Base-by-base conservation (phyloP, 1,140 invertebrate genomes). In the Pantala flavescens region DNA sequence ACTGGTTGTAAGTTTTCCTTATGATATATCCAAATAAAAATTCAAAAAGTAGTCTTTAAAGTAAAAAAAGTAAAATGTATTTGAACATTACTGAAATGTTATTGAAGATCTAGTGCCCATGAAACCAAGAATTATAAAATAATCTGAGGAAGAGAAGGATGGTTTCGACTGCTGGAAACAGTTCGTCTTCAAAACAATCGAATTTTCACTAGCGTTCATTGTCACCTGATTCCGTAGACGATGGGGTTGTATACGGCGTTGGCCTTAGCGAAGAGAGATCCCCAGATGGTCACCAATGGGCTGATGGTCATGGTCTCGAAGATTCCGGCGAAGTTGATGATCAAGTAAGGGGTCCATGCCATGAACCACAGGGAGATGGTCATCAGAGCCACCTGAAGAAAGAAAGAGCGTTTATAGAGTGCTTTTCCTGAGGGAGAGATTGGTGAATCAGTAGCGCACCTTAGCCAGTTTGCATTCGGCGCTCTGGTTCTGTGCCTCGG, bases 281-380 rank as follows among this genome's bases (percentile, higher is more conserved):
- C 90, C 90, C 91, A 92, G 78, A 92, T 92, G 42, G 89, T 91
- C 74, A 87, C 87, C 72, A 93, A 81, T 16, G 91, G 91, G 75
- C 85, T 90, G 28, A 94, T 88, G 23, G 85, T 88, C 12, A 84
- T 81, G 14, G 82, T 83, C 73, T 88, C 85, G 79, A 93, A 93
- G 70, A 94, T 88, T 2, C 91, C 93, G 74, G 88, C 84, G 79
- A 86, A 90, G 79, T 93, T 93, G 77, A 94, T 93, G 21, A 92
- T 88, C 23, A 93, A 81, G 79, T 93, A 93, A n/a, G 91, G 91
- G 19, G 91, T 93, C 91, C 91, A 93, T 5, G 92, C 92, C 83
- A 93, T 86, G 82, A 94, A 90, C 91, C 91, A 95, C 74, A 94
- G 81, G 0, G 88, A 86, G 74, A 95, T 92, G 63, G 92, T 94